Evolutionary conservation across 2,113 vertebrate species (phyloP).

Genomic region (Speoplatyrhinus poulsoni): DNA sequence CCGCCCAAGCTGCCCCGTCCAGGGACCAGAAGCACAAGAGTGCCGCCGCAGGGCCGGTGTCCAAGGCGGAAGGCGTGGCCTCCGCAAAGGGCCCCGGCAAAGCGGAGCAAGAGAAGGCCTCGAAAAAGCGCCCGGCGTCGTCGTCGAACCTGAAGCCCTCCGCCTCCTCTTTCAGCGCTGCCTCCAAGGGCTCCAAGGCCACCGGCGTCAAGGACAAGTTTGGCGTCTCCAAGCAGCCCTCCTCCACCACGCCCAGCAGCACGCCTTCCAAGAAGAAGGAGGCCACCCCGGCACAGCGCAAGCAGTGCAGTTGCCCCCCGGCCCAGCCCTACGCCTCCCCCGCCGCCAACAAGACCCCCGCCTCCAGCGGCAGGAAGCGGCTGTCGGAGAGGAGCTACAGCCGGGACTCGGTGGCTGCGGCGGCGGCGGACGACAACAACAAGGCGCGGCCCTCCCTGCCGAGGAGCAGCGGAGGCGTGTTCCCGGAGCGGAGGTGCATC

Average conservation of each 20-base stretch:
- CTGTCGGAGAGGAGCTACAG: constrained; percentile 84
- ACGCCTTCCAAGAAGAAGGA: constrained; percentile 80
- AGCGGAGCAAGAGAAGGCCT: constrained; percentile 80
- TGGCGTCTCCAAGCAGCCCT: constrained; percentile 75
- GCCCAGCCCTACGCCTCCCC: constrained; percentile 74
- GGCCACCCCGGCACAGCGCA: constrained; percentile 68
- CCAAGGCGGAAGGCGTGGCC: constrained; percentile 73
- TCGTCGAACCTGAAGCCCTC: constrained; percentile 74
- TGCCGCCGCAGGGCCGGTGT: constrained; percentile 62
- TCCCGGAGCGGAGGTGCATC: constrained; percentile 75
- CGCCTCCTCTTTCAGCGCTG: constrained; percentile 73
- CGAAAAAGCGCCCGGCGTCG: constrained; percentile 82
- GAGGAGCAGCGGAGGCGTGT: constrained; percentile 62
- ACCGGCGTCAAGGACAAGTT: constrained; percentile 75
- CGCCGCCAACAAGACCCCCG: constrained; percentile 72
- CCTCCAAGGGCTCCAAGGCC: constrained; percentile 76
- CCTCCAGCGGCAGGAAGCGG: constrained; percentile 74
- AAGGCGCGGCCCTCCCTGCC: constrained; percentile 73
- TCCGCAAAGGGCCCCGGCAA: constrained; percentile 75
- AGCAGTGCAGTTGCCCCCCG: constrained; percentile 74
- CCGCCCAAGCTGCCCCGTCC: constrained; percentile 78
- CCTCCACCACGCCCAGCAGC: constrained; percentile 75
- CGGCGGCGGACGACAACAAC: constrained; percentile 55
- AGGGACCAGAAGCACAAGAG: constrained; percentile 84
- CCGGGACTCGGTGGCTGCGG: constrained; percentile 78